A percentile compares a stretch with the other conserved stretches of the same genome.
phyloP scores from a whole-genome alignment of 92 coral and sea anemone species.

The Virgularia gustaviana region DNA sequence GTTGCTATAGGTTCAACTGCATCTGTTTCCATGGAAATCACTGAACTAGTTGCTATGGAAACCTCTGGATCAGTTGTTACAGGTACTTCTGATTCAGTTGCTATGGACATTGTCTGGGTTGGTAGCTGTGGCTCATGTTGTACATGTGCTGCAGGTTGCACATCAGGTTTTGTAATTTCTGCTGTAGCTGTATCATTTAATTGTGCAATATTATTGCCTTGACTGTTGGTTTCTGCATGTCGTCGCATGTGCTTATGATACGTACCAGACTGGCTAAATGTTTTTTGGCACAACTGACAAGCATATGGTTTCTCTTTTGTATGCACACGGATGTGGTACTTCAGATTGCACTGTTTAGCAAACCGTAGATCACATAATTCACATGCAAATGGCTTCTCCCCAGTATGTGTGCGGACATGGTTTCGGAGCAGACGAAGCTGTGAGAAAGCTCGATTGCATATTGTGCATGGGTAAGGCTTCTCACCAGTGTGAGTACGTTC shows the following conservation, averaged over 20 bases:
- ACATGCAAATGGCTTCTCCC: constrained; percentile 19
- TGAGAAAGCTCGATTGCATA: constrained; percentile 33
- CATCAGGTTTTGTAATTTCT: background rate
- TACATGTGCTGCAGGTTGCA: background rate
- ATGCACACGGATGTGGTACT: constrained; percentile 38
- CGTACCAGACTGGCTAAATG: constrained; percentile 33
- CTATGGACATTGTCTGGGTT: background rate
- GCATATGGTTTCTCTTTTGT: constrained; percentile 36
- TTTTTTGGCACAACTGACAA: constrained; percentile 12
- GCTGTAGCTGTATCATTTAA: background rate
- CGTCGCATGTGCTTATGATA: constrained; percentile 35
- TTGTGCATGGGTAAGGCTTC: constrained; percentile 27
- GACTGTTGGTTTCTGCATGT: background rate
- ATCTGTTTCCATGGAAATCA: background rate
- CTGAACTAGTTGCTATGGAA: background rate
- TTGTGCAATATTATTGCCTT: no score
- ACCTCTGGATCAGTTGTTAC: background rate
- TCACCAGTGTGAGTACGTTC: constrained; percentile 33
- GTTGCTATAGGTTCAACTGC: background rate
- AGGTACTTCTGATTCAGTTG: background rate
- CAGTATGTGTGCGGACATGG: constrained; percentile 24
- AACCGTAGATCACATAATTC: constrained; percentile 25
- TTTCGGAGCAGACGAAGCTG: constrained; percentile 29
- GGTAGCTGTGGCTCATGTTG: background rate
- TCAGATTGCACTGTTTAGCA: constrained; percentile 27